Percentiles rank a stretch among this genome's conserved stretches.
Conservation (phyloP, 2,113 vertebrate genomes). For the Lathamus discolor region DNA sequence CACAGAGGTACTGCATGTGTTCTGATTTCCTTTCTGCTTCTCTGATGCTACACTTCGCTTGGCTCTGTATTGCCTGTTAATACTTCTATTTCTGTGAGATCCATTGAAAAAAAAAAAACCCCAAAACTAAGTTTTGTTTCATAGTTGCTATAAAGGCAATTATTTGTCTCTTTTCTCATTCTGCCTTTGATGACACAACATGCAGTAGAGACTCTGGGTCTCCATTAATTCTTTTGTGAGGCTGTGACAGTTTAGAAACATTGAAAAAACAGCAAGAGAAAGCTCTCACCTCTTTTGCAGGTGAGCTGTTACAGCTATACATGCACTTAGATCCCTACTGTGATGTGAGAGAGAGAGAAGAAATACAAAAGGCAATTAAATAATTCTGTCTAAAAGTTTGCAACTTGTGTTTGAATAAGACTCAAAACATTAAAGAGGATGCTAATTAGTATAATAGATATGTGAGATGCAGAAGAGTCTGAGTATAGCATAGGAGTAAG, state of each 20-base stretch:
- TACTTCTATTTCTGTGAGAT: not conserved
- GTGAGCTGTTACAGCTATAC: not conserved
- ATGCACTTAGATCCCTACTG: not conserved
- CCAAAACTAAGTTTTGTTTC: not conserved
- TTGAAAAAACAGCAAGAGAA: not conserved
- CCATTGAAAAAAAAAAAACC: not conserved
- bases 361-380: not conserved
- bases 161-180: not conserved
- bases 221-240: not conserved
- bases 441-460: not conserved
- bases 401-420: not conserved
- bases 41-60: not conserved
- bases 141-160: not conserved
- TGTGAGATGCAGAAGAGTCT: not conserved
- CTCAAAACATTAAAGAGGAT: not conserved
- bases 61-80: not conserved
- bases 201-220: not conserved
- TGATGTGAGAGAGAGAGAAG: not conserved
- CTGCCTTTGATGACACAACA: not conserved
- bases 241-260: not conserved
- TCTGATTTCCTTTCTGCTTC: not conserved
- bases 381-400: not conserved
- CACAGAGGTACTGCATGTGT: not conserved
- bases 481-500: not conserved
- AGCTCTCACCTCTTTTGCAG: not conserved